These are phyloP conservation scores for Penaeus vannamei DNA, from an alignment of 1,140 invertebrate species.

Conservation along the genomic window DNA sequence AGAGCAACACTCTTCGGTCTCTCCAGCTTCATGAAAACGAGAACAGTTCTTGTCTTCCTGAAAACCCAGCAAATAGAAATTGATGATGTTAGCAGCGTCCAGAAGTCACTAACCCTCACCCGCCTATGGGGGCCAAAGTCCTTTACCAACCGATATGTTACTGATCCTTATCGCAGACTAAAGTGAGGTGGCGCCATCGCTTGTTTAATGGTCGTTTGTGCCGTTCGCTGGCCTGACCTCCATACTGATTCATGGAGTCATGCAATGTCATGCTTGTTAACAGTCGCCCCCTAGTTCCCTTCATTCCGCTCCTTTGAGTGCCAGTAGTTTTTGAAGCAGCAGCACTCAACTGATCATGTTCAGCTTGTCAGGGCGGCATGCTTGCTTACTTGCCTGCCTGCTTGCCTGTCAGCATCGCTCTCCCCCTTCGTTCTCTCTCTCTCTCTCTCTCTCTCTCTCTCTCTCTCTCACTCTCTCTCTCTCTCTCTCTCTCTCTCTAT, in stretches of 20 bases:
- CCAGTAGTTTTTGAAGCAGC: too few species aligned
- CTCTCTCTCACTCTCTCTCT: too few species aligned
- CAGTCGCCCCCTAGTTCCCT: constrained; percentile 7
- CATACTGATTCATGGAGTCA: constrained; percentile 64
- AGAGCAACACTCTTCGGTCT: too few species aligned
- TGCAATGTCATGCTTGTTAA: constrained; percentile 65
- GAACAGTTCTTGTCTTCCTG: constrained; percentile 63
- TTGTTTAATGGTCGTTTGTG: constrained; percentile 65
- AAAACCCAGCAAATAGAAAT: constrained; percentile 56
- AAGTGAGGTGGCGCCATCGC: constrained; percentile 62
- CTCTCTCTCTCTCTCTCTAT: too few species aligned
- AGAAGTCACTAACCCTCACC: constrained; percentile 42
- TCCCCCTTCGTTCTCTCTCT: too few species aligned
- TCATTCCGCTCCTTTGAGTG: too few species aligned
- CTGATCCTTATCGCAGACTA: constrained; percentile 50
- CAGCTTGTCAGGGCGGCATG: too few species aligned
- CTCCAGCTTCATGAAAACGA: constrained; percentile 49
- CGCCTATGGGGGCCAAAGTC: constrained; percentile 38
- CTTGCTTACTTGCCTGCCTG: too few species aligned
- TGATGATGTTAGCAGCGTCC: constrained; percentile 52
- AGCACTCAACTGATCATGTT: too few species aligned
- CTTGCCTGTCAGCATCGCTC: too few species aligned
- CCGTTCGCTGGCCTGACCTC: constrained; percentile 61
- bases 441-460: too few species aligned
- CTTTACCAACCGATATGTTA: constrained; percentile 7